Base-by-base conservation (phyloP, 2,888 invertebrate genomes). In the Lepidochitona cinerea region DNA sequence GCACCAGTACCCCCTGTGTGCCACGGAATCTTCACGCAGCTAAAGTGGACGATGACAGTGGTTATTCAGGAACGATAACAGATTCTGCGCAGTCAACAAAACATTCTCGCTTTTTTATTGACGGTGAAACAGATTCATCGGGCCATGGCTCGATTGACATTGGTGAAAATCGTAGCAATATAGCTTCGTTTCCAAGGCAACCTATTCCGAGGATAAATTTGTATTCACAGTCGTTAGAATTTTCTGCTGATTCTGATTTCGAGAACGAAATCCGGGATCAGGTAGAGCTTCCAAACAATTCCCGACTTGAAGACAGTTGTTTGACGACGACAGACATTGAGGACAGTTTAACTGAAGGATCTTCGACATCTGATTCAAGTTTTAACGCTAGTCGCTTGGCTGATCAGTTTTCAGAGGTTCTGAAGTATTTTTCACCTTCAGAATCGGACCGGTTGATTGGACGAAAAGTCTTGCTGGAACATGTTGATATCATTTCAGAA, bases 371-470 rank as follows among this genome's bases (percentile, higher is more conserved):
- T 5, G 75, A 69, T 18, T 67, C 52, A 4, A 73, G 71, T 66
- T 70, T 33, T 26, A 52, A 64, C 29, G 64, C 67, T 23, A 35
- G 52, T 23, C 37, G 32, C n/a, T 49, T 59, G 6, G 37, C 37
- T 36, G 67, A 49, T 6, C 35, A 67, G 18, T 76, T 79, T 54
- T 33, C 77, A 68, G 68, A 64, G 33, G 75, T 77, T 32, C 53
- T 81, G 32, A 49, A 74, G 26, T 52, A 73, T n/a, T 79, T 77
- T 59, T 74, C 74, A 7, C 83, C 82, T 0, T 37, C 37, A 9
- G 79, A 75, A 26, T 73, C 77, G n/a, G 83, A 84, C 54, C 54
- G 80, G 33, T 66, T 86, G 54, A 86, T 88, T 36, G 87, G 88
- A 4, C 70, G 84, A 29, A 85, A 84, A 70, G 82, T 87, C 72